phyloP scores from a whole-genome alignment of 2,888 invertebrate genomes.

The Nemotelus nigrinus region DNA sequence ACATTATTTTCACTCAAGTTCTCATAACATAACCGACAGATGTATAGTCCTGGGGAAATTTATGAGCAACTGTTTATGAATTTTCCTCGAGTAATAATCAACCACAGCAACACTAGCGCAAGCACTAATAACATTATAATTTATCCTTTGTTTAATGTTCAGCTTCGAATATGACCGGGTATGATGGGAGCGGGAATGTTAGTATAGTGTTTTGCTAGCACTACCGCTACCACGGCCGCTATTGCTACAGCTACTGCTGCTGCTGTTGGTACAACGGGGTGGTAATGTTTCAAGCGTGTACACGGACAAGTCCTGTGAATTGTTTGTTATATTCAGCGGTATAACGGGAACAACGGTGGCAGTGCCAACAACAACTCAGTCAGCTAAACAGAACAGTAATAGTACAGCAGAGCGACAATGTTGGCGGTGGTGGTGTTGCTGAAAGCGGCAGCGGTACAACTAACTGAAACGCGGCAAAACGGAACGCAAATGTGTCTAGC shows the following conservation, averaged over 20 bases:
- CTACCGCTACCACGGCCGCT: no score
- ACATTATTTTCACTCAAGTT: no score
- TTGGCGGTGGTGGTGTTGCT: no score
- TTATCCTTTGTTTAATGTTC: slow-evolving; percentile 47
- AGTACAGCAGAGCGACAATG: no score
- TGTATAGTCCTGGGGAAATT: slow-evolving; percentile 15
- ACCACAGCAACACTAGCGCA: slow-evolving; percentile 25
- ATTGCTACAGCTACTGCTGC: not conserved
- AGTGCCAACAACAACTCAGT: not conserved
- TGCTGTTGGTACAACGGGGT: slow-evolving; percentile 21
- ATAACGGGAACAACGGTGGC: slow-evolving; percentile 16
- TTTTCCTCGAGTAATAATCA: slow-evolving; percentile 37
- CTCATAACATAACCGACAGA: not conserved
- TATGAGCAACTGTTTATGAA: slow-evolving; percentile 42
- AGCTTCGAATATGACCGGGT: slow-evolving; percentile 25
- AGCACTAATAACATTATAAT: slow-evolving; percentile 43
- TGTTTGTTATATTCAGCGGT: slow-evolving; percentile 9
- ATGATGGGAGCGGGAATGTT: slow-evolving; percentile 21
- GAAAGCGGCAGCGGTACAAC: no score
- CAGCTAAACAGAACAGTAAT: no score
- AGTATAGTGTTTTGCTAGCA: no score
- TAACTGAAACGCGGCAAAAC: no score
- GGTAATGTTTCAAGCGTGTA: slow-evolving; percentile 22
- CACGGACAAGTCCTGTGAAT: slow-evolving; percentile 31
- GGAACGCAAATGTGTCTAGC: slow-evolving; percentile 35